A percentile compares a stretch with the other conserved stretches of the same genome.
These are phyloP conservation scores for Momotus momota DNA, from an alignment of 2,797 vertebrate species.

Conservation along the genomic window DNA sequence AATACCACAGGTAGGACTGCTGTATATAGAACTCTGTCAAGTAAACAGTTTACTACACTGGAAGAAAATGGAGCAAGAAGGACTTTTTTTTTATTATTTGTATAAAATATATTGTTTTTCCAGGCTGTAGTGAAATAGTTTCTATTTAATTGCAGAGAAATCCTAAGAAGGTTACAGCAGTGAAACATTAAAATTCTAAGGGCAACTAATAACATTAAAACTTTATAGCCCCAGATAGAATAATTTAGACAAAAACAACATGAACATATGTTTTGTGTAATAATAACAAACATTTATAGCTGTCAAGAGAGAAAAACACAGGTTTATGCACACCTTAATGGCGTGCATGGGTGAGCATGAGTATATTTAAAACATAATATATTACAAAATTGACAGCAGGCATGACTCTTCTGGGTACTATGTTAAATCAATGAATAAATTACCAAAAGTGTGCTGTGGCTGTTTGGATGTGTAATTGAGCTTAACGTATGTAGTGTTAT, in stretches of 20 bases:
- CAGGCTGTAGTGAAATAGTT: conserved; percentile 82
- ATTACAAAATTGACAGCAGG: conserved; percentile 88
- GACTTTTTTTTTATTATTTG: conserved; percentile 77
- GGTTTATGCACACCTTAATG: conserved; percentile 92
- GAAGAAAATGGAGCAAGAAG: conserved; percentile 69
- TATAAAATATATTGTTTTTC: conserved; percentile 84
- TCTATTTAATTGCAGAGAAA: conserved; percentile 86
- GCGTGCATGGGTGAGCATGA: conserved; percentile 86
- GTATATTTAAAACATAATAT: conserved; percentile 89
- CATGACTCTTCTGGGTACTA: conserved; percentile 89
- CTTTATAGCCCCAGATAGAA: conserved; percentile 91
- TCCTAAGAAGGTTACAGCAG: conserved; percentile 85
- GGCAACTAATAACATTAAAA: conserved; percentile 91
- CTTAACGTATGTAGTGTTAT: conserved; percentile 87
- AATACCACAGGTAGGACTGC: conserved; percentile 57
- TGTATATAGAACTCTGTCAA: conserved; percentile 54
- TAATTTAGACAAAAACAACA: conserved; percentile 90
- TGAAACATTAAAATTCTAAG: conserved; percentile 90
- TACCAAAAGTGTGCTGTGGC: conserved; percentile 88
- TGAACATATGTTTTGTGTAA: conserved; percentile 93
- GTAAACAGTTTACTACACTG: conserved; percentile 56
- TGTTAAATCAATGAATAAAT: conserved; percentile 91
- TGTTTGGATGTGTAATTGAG: conserved; percentile 89
- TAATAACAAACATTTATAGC: conserved; percentile 95
- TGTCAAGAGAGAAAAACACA: conserved; percentile 89